phyloP scores from a whole-genome alignment of 2,113 vertebrate species.

The Neofelis nebulosa region DNA sequence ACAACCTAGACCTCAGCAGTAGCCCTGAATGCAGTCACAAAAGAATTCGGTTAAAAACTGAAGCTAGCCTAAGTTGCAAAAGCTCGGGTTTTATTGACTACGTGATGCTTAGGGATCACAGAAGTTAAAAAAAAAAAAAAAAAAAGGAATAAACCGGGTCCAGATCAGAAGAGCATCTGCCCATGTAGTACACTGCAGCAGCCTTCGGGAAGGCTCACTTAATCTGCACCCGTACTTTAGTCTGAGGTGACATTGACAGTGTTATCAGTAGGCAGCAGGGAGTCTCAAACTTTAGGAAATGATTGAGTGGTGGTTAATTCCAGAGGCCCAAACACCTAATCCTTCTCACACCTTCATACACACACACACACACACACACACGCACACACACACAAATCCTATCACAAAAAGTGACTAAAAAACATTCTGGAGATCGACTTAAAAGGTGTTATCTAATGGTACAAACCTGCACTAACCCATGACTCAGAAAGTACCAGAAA shows the following conservation, averaged over 20 bases:
- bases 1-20: background rate
- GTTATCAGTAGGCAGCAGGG: background rate
- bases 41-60: background rate
- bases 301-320: background rate
- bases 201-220: background rate
- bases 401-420: background rate
- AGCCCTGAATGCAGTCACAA: background rate
- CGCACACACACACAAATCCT: background rate
- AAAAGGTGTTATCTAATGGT: background rate
- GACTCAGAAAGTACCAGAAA: background rate
- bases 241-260: background rate
- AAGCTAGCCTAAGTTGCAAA: background rate
- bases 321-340: background rate
- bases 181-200: background rate
- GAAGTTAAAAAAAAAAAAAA: background rate
- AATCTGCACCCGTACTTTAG: background rate
- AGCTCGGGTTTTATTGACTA: background rate
- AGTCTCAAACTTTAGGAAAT: background rate
- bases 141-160: background rate
- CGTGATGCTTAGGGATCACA: background rate
- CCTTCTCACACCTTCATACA: background rate
- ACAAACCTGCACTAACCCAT: background rate
- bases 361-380: background rate
- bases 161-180: background rate
- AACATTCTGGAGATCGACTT: background rate